phyloP scores from a whole-genome alignment of 2,797 vertebrate species.

The Periparus ater region DNA sequence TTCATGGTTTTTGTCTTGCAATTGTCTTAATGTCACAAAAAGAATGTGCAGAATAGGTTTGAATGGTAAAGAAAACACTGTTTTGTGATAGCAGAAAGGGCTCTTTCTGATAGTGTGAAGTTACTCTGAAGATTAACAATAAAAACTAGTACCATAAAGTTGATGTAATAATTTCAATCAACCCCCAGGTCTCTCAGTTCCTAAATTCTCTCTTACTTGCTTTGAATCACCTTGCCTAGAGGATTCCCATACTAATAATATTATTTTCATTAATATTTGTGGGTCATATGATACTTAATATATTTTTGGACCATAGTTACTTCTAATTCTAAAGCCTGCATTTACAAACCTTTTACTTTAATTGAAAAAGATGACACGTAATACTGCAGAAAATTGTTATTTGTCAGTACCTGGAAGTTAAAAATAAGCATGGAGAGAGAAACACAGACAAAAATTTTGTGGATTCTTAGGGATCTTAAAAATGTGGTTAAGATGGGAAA shows the following conservation, averaged over 20 bases:
- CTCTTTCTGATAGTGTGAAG: background rate
- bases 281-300: background rate
- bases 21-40: background rate
- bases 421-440: background rate
- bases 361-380: fast-evolving
- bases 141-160: background rate
- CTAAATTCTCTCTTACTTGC: background rate
- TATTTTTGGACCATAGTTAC: background rate
- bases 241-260: background rate
- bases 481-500: background rate
- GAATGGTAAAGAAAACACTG: background rate
- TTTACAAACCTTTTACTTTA: background rate
- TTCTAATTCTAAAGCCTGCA: background rate
- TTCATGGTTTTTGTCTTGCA: background rate
- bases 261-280: background rate
- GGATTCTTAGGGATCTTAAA: background rate
- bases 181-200: background rate
- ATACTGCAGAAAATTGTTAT: background rate
- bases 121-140: background rate
- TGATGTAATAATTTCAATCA: background rate
- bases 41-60: background rate
- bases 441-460: background rate
- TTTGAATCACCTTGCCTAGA: background rate
- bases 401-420: background rate
- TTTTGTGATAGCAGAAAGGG: background rate